phyloP scores from a whole-genome alignment of 2,113 vertebrate species.

The Helogale parvula region DNA sequence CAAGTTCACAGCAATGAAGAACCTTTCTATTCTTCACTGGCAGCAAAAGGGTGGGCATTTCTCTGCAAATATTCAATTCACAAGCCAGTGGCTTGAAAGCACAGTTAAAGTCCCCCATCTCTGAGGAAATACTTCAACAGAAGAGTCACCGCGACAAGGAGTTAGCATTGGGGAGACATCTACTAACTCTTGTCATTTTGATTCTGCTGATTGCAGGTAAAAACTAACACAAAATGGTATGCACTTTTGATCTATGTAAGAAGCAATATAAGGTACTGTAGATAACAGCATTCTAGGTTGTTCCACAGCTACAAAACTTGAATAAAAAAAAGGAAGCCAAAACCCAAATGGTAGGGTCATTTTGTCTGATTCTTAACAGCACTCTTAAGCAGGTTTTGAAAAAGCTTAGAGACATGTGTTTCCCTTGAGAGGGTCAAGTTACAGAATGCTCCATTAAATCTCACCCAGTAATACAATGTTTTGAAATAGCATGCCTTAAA shows the following conservation, averaged over 20 bases:
- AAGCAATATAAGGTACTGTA: neutral
- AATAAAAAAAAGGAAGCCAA: neutral
- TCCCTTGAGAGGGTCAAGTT: neutral
- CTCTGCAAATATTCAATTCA: neutral
- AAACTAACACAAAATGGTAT: neutral
- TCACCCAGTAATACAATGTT: neutral
- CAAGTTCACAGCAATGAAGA: neutral
- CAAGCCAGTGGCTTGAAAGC: neutral
- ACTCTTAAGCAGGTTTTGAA: neutral
- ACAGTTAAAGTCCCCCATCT: neutral
- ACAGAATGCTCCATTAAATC: fast-evolving
- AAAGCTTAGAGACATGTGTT: slow-evolving; percentile 3
- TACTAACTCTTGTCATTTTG: neutral
- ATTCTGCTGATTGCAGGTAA: neutral
- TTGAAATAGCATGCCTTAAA: neutral
- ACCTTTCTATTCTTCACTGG: neutral
- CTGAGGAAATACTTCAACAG: neutral
- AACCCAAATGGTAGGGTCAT: neutral
- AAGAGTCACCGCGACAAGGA: neutral
- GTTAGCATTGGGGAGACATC: neutral
- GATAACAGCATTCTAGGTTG: neutral
- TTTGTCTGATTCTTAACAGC: neutral
- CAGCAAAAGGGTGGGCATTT: neutral
- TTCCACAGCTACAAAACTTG: neutral
- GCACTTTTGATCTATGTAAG: neutral